A percentile compares a stretch with the other conserved stretches of the same genome.
phyloP scores from a whole-genome alignment of 1,140 invertebrate species.

The Zaprionus nigranus region DNA sequence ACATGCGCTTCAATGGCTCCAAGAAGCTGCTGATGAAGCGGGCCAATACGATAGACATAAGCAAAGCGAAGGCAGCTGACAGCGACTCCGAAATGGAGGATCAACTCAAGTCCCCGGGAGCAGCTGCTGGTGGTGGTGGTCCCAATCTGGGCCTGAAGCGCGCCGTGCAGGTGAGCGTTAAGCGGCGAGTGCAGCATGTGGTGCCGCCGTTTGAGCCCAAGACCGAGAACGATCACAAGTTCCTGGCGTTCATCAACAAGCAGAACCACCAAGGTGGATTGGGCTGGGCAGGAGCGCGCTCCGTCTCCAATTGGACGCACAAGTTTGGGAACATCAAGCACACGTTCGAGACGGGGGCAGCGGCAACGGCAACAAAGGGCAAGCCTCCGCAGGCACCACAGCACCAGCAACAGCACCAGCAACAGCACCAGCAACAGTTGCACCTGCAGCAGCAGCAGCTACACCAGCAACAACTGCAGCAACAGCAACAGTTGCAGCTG shows the following conservation, averaged over 20 bases:
- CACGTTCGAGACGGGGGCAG: constrained; percentile 88
- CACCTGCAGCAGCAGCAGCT: constrained; percentile 50
- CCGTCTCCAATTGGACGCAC: constrained; percentile 89
- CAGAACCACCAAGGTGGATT: constrained; percentile 86
- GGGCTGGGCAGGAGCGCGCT: constrained; percentile 73
- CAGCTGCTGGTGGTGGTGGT: constrained; percentile 55
- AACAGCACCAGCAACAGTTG: constrained; percentile 39
- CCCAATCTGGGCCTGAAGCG: constrained; percentile 85
- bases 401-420: constrained; percentile 50
- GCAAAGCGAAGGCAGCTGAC: constrained; percentile 86
- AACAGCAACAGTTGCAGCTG: constrained; percentile 53
- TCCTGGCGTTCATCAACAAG: constrained; percentile 92
- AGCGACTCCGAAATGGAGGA: constrained; percentile 80
- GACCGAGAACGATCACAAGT: constrained; percentile 93
- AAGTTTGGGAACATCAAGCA: constrained; percentile 94
- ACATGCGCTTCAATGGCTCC: constrained; percentile 85
- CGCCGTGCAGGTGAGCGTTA: constrained; percentile 87
- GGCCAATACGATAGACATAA: constrained; percentile 94
- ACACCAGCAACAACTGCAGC: not conserved
- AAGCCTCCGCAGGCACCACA: constrained; percentile 68
- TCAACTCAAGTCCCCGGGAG: constrained; percentile 28
- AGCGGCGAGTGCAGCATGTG: constrained; percentile 76
- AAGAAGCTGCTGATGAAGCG: constrained; percentile 93
- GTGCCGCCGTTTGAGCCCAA: constrained; percentile 90
- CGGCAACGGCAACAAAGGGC: constrained; percentile 65